phyloP scores from a whole-genome alignment of 2,797 vertebrate species.

The Cirrhinus molitorella region DNA sequence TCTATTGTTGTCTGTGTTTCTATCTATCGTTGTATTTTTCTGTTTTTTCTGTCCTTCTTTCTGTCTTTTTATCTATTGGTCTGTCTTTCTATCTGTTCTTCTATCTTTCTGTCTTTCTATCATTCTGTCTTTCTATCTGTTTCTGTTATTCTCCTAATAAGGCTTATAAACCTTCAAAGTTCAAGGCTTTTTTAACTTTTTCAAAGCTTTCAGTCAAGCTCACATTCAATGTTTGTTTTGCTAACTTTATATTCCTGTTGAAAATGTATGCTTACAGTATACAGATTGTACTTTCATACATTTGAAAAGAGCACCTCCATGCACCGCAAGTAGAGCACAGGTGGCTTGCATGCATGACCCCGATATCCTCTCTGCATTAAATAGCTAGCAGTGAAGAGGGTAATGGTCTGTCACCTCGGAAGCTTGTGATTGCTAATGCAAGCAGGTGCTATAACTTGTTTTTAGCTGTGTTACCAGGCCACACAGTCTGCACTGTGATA shows the following conservation, averaged over 20 bases:
- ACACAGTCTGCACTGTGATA: conserved; percentile 39
- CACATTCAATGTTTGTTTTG: background rate
- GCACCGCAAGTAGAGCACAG: background rate
- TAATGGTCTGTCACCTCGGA: background rate
- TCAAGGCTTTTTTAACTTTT: background rate
- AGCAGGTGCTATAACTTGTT: conserved; percentile 13
- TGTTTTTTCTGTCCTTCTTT: background rate
- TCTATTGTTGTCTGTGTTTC: too few species aligned
- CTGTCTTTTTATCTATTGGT: background rate
- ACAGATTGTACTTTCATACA: background rate
- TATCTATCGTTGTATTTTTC: too few species aligned
- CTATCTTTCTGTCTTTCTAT: background rate
- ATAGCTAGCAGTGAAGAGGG: background rate
- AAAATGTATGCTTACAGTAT: background rate
- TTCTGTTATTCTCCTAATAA: background rate
- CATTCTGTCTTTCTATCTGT: background rate
- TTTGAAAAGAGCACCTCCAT: background rate
- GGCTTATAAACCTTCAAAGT: background rate
- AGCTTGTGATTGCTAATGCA: conserved; percentile 26
- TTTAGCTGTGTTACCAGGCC: conserved; percentile 29
- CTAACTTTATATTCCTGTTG: background rate
- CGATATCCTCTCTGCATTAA: conserved; percentile 19
- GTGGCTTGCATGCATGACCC: background rate
- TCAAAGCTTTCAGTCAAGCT: background rate
- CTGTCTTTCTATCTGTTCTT: background rate